These are phyloP conservation scores for Callaeas wilsoni DNA, from an alignment of 2,113 vertebrate genomes.

Conservation along the genomic window DNA sequence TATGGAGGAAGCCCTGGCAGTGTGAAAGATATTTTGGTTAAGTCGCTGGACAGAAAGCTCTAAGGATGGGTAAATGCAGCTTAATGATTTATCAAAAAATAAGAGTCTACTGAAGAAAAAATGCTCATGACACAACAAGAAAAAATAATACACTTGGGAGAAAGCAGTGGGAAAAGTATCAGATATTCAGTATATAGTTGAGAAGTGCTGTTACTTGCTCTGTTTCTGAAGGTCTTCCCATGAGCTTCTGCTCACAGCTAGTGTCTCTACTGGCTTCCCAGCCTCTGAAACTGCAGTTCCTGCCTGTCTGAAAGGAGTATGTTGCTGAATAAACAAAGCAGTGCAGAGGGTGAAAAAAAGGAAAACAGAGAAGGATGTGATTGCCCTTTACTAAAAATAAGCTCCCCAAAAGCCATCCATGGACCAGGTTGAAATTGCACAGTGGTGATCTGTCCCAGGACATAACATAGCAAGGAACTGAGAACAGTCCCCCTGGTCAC, in stretches of 20 bases:
- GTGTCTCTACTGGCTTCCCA: background rate
- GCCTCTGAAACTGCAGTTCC: background rate
- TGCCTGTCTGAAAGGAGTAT: background rate
- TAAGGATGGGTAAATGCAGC: background rate
- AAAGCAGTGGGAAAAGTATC: background rate
- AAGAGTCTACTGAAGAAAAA: background rate
- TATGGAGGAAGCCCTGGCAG: background rate
- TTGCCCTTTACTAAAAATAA: background rate
- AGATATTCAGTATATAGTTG: background rate
- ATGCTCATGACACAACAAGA: background rate
- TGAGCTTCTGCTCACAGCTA: background rate
- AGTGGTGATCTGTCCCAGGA: background rate
- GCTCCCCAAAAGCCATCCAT: background rate
- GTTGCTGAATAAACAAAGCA: background rate
- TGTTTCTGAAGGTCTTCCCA: background rate
- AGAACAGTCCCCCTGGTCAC: accelerated
- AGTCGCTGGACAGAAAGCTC: background rate
- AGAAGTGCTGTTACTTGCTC: background rate
- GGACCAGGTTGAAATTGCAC: background rate
- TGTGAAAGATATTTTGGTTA: background rate
- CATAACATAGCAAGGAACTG: background rate
- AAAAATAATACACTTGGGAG: background rate
- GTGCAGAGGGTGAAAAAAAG: background rate
- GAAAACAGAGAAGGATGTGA: background rate
- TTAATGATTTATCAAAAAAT: background rate